phyloP scores from a whole-genome alignment of 1,140 invertebrate genomes.

The Calephelis nemesis region DNA sequence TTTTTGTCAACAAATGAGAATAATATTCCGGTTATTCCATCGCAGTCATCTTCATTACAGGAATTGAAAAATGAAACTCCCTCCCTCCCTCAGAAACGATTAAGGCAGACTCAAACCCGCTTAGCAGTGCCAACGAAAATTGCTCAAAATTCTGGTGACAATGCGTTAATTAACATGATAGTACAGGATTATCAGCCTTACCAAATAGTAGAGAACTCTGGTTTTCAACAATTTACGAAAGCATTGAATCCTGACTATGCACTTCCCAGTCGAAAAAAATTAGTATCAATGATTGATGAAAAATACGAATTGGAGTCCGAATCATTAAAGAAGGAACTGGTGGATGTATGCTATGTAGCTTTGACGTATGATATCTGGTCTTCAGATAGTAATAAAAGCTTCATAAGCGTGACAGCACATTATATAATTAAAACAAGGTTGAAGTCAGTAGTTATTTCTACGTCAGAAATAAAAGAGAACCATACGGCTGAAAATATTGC shows the following conservation, averaged over 20 bases:
- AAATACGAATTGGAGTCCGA: conserved; percentile 28
- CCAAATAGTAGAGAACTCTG: conserved; percentile 34
- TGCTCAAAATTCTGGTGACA: conserved; percentile 27
- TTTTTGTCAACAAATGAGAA: conserved; percentile 27
- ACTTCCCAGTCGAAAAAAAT: conserved; percentile 34
- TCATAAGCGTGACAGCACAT: conserved; percentile 40
- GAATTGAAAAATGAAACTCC: conserved; percentile 20
- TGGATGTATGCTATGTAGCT: conserved; percentile 31
- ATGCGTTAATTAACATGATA: conserved; percentile 31
- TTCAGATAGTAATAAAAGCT: conserved; percentile 43
- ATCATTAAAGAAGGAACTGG: conserved; percentile 28
- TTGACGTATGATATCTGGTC: conserved; percentile 43
- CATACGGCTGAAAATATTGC: conserved; percentile 35
- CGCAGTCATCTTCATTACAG: conserved; percentile 19
- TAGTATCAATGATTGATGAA: conserved; percentile 35
- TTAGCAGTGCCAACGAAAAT: conserved; percentile 31
- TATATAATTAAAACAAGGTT: conserved; percentile 31
- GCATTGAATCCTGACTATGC: conserved; percentile 35
- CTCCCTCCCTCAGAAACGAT: conserved; percentile 4
- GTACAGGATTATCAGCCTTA: conserved; percentile 31
- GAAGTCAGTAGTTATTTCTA: conserved; percentile 33
- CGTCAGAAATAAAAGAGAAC: conserved; percentile 28
- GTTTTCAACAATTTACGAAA: conserved; percentile 35
- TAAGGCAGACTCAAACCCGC: conserved; percentile 22
- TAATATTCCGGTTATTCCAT: conserved; percentile 20